Percentiles rank a stretch among this genome's conserved stretches.
These are phyloP conservation scores for Harlomillsia oculata DNA, from an alignment of 1,140 invertebrate species.

Conservation along the genomic window DNA sequence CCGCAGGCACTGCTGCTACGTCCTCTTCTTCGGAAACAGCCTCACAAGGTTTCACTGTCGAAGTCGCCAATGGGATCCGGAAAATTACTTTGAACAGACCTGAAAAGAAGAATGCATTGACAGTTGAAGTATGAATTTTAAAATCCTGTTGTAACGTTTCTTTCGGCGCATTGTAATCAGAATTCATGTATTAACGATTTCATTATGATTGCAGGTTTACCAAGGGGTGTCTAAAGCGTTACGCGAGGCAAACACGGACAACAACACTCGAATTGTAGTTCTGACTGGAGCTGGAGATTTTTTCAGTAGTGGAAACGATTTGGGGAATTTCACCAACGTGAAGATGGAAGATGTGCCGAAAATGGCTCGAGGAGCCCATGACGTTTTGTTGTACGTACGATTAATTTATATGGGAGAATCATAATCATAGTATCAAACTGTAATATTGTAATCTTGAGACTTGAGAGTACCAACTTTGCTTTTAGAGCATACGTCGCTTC, in stretches of 20 bases:
- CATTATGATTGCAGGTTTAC: conserved; percentile 45
- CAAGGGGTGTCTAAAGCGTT: conserved; percentile 41
- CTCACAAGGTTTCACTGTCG: conserved; percentile 24
- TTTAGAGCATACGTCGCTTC: conserved; percentile 47
- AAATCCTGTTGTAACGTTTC: too few species aligned
- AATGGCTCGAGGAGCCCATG: conserved; percentile 32
- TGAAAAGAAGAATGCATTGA: conserved; percentile 50
- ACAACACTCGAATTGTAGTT: conserved; percentile 42
- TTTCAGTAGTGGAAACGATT: conserved; percentile 55
- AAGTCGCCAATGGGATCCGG: conserved; percentile 41
- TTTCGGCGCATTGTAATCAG: background rate
- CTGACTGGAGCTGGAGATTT: conserved; percentile 50
- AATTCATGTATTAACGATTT: conserved; percentile 13
- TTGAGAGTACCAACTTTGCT: conserved; percentile 15
- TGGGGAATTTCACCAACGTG: conserved; percentile 46
- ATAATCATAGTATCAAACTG: background rate
- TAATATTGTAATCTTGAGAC: too few species aligned
- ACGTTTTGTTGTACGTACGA: conserved; percentile 13
- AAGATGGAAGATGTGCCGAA: conserved; percentile 39
- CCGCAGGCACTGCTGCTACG: background rate
- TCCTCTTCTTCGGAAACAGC: background rate
- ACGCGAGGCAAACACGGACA: conserved; percentile 45
- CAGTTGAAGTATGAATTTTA: conserved; percentile 39
- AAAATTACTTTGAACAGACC: conserved; percentile 45
- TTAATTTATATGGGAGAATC: background rate